Conservation (phyloP, 92 coral and sea anemone genomes). For the Diadumene lineata region DNA sequence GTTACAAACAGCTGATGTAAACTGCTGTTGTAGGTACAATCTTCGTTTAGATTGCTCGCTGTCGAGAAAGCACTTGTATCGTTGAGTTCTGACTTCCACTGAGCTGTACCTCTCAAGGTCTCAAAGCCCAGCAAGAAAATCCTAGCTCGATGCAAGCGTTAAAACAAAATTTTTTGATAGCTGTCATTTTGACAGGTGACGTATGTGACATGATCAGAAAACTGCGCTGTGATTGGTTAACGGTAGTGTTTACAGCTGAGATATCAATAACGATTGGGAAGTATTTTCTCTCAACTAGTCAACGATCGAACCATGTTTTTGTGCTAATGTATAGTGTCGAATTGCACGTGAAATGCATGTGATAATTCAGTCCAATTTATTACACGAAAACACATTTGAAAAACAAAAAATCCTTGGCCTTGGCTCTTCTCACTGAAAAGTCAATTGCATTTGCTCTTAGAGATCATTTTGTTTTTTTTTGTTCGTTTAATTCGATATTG, state of each 20-base stretch:
- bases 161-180: slow-evolving; percentile 11
- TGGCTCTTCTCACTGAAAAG: background rate
- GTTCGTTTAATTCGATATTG: background rate
- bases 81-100: background rate
- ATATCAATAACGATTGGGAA: slow-evolving; percentile 23
- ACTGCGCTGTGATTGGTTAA: slow-evolving; percentile 61
- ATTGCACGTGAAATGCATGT: slow-evolving; percentile 30
- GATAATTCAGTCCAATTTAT: background rate
- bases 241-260: slow-evolving; percentile 42
- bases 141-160: slow-evolving; percentile 9
- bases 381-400: background rate
- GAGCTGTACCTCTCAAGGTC: slow-evolving; percentile 5
- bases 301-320: slow-evolving; percentile 35
- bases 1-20: slow-evolving; percentile 19
- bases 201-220: slow-evolving; percentile 24
- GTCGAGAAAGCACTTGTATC: background rate
- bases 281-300: slow-evolving; percentile 41
- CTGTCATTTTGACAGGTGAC: slow-evolving; percentile 50
- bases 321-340: slow-evolving; percentile 23
- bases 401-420: background rate
- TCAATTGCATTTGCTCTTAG: background rate
- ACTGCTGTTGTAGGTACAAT: background rate
- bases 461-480: background rate
- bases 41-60: background rate
- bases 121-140: slow-evolving; percentile 33